A percentile compares a stretch with the other conserved stretches of the same genome.
phyloP scores from a whole-genome alignment of 2,797 vertebrate genomes.

The Gambelia wislizenii region DNA sequence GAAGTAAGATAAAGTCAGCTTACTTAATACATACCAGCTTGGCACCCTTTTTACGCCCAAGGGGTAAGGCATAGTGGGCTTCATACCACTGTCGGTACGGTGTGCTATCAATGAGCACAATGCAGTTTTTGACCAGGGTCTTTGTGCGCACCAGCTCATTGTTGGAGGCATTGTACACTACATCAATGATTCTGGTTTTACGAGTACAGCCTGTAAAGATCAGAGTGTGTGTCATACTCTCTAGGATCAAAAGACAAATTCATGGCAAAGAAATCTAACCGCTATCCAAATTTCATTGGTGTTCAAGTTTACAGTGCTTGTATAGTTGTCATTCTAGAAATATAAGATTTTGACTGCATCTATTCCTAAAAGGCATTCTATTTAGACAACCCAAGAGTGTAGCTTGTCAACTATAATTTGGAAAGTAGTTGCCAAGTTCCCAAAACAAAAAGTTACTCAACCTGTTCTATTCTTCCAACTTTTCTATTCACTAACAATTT shows the following conservation, averaged over 20 bases:
- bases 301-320: background rate
- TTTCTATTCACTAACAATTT: background rate
- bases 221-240: constrained; percentile 8
- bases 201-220: constrained; percentile 90
- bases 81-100: constrained; percentile 99
- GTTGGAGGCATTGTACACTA: constrained; percentile 98
- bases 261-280: background rate
- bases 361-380: background rate
- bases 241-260: background rate
- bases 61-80: constrained; percentile 93
- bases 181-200: constrained; percentile 97
- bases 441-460: background rate
- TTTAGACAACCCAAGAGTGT: background rate
- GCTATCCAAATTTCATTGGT: background rate
- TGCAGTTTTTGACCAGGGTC: constrained; percentile 98
- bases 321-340: background rate
- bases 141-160: constrained; percentile 98
- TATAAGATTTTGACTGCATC: background rate
- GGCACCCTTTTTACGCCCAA: constrained; percentile 98
- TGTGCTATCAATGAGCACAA: constrained; percentile 92
- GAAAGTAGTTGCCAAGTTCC: background rate
- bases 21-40: constrained; percentile 87
- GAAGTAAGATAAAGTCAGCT: rapidly evolving
- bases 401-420: background rate
- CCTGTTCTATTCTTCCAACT: background rate